Evolutionary conservation across 2,888 invertebrate species (phyloP).

Genomic region (Choreutis nemorana): DNA sequence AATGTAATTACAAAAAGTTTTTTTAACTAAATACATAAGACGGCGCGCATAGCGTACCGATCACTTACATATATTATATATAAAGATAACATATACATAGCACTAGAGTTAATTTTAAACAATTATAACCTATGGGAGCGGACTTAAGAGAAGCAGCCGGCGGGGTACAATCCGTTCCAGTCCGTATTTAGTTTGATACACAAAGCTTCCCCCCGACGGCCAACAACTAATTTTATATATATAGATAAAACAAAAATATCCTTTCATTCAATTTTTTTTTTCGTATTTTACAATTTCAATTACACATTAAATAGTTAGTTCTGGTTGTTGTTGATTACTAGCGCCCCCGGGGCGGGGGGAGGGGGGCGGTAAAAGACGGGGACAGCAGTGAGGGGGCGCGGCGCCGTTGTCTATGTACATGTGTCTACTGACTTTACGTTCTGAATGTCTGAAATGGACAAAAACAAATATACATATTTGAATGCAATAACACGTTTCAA

Average conservation of each 20-base stretch:
- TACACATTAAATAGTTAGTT: constrained; percentile 16
- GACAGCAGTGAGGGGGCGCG: constrained; percentile 13
- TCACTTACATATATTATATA: constrained; percentile 46
- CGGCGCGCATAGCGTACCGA: constrained; percentile 54
- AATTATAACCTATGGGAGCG: constrained; percentile 32
- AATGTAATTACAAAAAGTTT: constrained; percentile 60
- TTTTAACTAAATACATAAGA: constrained; percentile 56
- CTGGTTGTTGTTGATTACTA: no score
- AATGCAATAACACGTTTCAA: no score
- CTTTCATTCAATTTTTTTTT: constrained; percentile 21
- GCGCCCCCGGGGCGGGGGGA: background rate
- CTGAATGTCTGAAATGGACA: constrained; percentile 22
- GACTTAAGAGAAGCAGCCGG: constrained; percentile 17
- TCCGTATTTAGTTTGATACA: background rate
- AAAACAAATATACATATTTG: constrained; percentile 3
- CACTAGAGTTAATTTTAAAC: constrained; percentile 55
- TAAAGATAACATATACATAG: constrained; percentile 44
- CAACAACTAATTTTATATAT: no score
- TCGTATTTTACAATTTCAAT: constrained; percentile 30
- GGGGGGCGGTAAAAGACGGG: background rate
- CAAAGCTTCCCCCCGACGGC: background rate
- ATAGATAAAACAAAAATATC: no score
- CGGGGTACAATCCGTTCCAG: background rate
- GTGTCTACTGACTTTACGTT: constrained; percentile 24
- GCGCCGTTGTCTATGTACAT: constrained; percentile 32